Conservation (phyloP, 1,140 invertebrate genomes). For the Cataglyphis hispanica region DNA sequence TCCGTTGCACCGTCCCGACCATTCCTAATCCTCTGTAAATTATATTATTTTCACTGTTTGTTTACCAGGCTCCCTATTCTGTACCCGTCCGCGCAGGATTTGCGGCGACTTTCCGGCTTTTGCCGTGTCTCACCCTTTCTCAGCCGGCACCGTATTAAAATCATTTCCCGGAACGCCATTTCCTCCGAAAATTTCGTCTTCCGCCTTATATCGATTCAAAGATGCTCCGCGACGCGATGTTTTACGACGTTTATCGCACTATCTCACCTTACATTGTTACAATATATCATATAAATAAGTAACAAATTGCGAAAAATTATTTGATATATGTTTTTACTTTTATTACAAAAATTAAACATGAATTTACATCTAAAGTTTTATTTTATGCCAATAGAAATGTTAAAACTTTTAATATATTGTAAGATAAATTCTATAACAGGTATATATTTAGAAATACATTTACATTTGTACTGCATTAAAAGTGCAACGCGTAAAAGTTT, state of each 20-base stretch:
- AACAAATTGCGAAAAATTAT: neutral
- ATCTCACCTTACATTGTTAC: neutral
- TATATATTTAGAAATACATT: conserved; percentile 4
- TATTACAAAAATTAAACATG: neutral
- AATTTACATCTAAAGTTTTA: conserved; percentile 1
- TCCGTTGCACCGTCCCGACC: conserved; percentile 72
- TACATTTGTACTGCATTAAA: conserved; percentile 33
- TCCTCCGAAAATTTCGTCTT: conserved; percentile 52
- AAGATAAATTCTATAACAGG: conserved; percentile 3
- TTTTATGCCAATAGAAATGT: neutral
- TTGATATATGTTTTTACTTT: neutral
- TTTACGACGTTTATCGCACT: neutral
- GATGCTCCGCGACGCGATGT: conserved; percentile 7
- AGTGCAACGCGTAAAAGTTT: conserved; percentile 18
- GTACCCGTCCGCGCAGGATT: conserved; percentile 83
- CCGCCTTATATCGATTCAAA: conserved; percentile 48
- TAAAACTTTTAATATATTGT: conserved; percentile 17
- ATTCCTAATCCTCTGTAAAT: conserved; percentile 86
- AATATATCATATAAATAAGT: neutral
- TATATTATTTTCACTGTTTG: conserved; percentile 87
- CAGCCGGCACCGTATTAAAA: conserved; percentile 72
- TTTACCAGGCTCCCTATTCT: conserved; percentile 84
- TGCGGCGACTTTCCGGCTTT: conserved; percentile 85
- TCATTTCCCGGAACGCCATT: conserved; percentile 68
- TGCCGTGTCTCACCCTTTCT: conserved; percentile 78